Evolutionary conservation across 2,113 vertebrate genomes (phyloP), one percentile per base, ranked within the genome.

Genomic region (Chunga burmeisteri): DNA sequence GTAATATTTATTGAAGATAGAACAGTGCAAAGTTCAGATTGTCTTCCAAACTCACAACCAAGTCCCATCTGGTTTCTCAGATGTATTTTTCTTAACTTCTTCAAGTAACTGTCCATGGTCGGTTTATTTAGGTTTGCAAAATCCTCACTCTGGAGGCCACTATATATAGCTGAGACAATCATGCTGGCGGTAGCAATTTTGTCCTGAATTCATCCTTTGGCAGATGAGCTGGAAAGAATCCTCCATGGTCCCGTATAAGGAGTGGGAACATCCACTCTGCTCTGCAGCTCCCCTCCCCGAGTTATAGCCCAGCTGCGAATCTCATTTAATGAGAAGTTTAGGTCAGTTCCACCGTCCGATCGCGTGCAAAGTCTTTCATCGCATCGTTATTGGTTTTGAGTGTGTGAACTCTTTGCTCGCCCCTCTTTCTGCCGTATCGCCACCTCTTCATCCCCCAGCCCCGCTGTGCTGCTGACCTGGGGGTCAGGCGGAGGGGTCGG

Each of bases 371-470:
- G 62, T 3, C 62, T 74, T 71, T 66, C 36, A 44, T 46, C 52
- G 5, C 19, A 0, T 22, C 6, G 22, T 34, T 26, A 19, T n/a
- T 22, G 56, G 27, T 4, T 44, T 32, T 32, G 55, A 52, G 36
- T 1, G 17, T 32, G 36, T 11, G 6, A 66, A 26, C 10, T 10
- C 1, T 34, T 56, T 23, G 13, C 29, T 27, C 1, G 0, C 8
- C 55, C 47, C n/a, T 26, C 49, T 50, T 5, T 34, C 44, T 74
- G 44, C 44, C 16, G 2, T 2, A 2, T 3, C 6, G 38, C 40
- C 30, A 5, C 8, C 55, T 68, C 67, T 27, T n/a, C 16, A 8
- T 9, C n/a, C 26, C 47, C 42, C 18, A 22, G 2, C 50, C 44
- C 61, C 1, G 13, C 61, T 4, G 27, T 26, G 30, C 34, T 2